Conservation (phyloP, 2,888 invertebrate genomes). For the Lasioglossum figueresi region DNA sequence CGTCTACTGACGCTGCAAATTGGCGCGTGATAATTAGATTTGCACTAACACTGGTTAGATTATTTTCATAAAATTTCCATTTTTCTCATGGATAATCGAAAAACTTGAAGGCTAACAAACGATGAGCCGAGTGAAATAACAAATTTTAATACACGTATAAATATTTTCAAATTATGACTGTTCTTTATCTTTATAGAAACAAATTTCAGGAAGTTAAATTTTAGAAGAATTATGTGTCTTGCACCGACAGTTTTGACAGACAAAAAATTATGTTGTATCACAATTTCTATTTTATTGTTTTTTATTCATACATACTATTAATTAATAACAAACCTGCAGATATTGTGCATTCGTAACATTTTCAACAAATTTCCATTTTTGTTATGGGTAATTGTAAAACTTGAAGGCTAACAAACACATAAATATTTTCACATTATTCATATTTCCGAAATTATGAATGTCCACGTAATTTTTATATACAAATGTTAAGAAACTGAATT, state of each 20-base stretch:
- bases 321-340: too few relatives aligned
- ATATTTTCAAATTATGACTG: not conserved
- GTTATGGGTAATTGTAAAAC: too few relatives aligned
- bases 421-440: too few relatives aligned
- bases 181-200: not conserved
- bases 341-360: too few relatives aligned
- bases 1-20: not conserved
- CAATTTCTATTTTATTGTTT: too few relatives aligned
- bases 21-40: conserved; percentile 37
- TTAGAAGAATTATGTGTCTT: not conserved
- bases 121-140: not conserved
- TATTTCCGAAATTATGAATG: too few relatives aligned
- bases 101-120: not conserved
- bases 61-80: not conserved
- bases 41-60: not conserved
- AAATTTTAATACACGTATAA: not conserved
- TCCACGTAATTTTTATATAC: too few relatives aligned
- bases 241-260: not conserved
- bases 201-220: not conserved
- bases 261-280: too few relatives aligned
- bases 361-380: too few relatives aligned
- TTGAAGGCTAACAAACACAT: too few relatives aligned
- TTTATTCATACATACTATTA: too few relatives aligned
- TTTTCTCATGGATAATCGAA: not conserved
- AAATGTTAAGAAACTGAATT: too few relatives aligned